Conservation (phyloP, 2,113 vertebrate genomes). For the Sitta europaea region DNA sequence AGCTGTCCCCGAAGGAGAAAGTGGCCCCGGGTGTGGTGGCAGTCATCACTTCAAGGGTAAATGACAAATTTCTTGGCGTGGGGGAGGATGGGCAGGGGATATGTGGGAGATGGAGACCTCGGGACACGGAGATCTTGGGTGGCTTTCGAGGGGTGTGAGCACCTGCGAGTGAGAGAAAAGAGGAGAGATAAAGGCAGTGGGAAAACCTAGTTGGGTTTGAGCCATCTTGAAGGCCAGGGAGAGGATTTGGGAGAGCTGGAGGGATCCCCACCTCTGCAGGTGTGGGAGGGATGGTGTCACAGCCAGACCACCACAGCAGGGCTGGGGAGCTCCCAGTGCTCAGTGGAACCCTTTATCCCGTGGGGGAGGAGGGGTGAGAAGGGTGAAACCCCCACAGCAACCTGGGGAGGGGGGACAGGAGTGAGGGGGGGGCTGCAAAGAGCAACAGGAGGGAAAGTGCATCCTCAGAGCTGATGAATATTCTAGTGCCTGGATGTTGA, state of each 20-base stretch:
- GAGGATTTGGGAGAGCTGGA: not conserved
- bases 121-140: not conserved
- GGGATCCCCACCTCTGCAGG: not conserved
- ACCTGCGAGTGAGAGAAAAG: fast-evolving
- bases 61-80: slow-evolving; percentile 15
- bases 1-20: slow-evolving; percentile 57
- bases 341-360: fast-evolving
- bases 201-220: not conserved
- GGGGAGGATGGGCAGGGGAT: not conserved
- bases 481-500: slow-evolving; percentile 78
- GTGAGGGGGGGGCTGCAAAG: not conserved
- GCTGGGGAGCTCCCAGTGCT: not conserved
- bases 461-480: slow-evolving; percentile 82
- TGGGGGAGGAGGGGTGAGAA: not conserved
- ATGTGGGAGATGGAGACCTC: fast-evolving
- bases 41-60: slow-evolving; percentile 67
- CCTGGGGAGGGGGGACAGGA: not conserved
- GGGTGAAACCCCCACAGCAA: not conserved
- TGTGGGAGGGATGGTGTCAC: not conserved
- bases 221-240: fast-evolving
- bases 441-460: slow-evolving; percentile 47
- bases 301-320: not conserved
- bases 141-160: not conserved
- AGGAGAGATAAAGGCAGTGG: not conserved
- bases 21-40: slow-evolving; percentile 47